A percentile compares a stretch with the other conserved stretches of the same genome.
Evolutionary conservation across 2,113 vertebrate species (phyloP).

Genomic region (Barbus barbus): DNA sequence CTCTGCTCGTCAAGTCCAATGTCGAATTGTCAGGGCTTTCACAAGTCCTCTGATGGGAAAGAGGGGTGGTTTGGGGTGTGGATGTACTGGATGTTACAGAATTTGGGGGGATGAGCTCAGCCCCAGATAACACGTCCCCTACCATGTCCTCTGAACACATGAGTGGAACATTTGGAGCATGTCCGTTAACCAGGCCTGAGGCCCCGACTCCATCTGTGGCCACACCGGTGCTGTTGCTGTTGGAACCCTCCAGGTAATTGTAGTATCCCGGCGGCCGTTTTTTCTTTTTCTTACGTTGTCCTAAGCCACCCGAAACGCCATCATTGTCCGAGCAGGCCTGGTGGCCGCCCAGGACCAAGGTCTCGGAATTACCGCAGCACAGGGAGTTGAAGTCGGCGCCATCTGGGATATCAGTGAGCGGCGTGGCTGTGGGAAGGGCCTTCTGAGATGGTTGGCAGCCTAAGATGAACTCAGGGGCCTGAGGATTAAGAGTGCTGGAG

Average conservation of each 20-base stretch:
- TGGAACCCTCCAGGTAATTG: conserved; percentile 87
- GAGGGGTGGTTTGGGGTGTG: conserved; percentile 65
- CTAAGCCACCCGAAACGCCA: conserved; percentile 78
- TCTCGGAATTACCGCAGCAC: conserved; percentile 78
- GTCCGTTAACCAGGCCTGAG: conserved; percentile 86
- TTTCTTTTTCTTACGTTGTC: conserved; percentile 96
- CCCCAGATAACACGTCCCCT: conserved; percentile 64
- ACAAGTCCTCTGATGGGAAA: conserved; percentile 89
- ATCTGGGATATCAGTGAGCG: conserved; percentile 72
- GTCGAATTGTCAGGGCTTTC: conserved; percentile 84
- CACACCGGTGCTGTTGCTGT: conserved; percentile 44
- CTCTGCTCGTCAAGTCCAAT: conserved; percentile 80
- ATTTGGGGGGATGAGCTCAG: conserved; percentile 59
- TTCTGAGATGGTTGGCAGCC: conserved; percentile 85
- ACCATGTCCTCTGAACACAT: conserved; percentile 79
- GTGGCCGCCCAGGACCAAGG: conserved; percentile 73
- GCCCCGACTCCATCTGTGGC: conserved; percentile 59
- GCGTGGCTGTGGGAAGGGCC: conserved; percentile 60
- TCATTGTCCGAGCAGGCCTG: conserved; percentile 75
- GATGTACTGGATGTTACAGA: conserved; percentile 62
- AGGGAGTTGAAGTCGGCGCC: conserved; percentile 75
- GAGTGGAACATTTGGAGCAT: conserved; percentile 71
- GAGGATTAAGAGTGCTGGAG: conserved; percentile 95
- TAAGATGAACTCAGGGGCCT: conserved; percentile 97
- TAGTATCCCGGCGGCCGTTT: conserved; percentile 98